These are phyloP conservation scores for Pangasianodon gigas DNA, from an alignment of 2,113 vertebrate genomes.

Conservation along the genomic window DNA sequence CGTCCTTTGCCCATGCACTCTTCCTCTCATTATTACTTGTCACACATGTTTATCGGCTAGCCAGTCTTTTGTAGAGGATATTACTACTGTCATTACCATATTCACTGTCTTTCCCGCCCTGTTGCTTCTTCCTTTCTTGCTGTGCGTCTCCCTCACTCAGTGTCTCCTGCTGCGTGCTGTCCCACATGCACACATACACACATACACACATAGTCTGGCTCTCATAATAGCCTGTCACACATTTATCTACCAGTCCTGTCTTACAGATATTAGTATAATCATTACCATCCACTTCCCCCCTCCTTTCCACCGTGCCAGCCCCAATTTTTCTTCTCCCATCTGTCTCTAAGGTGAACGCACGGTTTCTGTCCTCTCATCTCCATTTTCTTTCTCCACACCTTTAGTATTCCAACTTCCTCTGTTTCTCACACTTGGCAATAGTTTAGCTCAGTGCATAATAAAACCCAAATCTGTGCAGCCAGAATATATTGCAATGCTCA, in stretches of 20 bases:
- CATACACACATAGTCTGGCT: slow-evolving; percentile 14
- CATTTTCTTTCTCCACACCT: slow-evolving; percentile 1
- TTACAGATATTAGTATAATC: background rate
- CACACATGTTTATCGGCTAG: slow-evolving; percentile 22
- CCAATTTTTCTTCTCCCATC: background rate
- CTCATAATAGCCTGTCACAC: slow-evolving; percentile 38
- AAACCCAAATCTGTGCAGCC: slow-evolving; percentile 47
- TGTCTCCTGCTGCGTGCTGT: slow-evolving; percentile 2
- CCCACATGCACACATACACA: slow-evolving; percentile 19
- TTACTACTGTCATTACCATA: slow-evolving; percentile 18
- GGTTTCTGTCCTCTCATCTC: background rate
- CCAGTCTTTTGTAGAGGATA: slow-evolving; percentile 13
- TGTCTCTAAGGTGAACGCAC: background rate
- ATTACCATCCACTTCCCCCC: background rate
- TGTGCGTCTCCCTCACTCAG: slow-evolving; percentile 7
- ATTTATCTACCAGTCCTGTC: slow-evolving; percentile 24
- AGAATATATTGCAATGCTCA: background rate
- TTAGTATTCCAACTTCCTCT: background rate
- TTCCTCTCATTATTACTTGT: slow-evolving; percentile 36
- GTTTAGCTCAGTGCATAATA: slow-evolving; percentile 13
- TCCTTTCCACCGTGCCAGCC: background rate
- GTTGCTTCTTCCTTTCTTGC: background rate
- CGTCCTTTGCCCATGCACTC: background rate
- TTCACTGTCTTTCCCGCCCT: slow-evolving; percentile 15
- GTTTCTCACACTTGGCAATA: background rate